A percentile compares a stretch with the other conserved stretches of the same genome.
Evolutionary conservation across 2,888 invertebrate genomes (phyloP).

Genomic region (Thera britannica): DNA sequence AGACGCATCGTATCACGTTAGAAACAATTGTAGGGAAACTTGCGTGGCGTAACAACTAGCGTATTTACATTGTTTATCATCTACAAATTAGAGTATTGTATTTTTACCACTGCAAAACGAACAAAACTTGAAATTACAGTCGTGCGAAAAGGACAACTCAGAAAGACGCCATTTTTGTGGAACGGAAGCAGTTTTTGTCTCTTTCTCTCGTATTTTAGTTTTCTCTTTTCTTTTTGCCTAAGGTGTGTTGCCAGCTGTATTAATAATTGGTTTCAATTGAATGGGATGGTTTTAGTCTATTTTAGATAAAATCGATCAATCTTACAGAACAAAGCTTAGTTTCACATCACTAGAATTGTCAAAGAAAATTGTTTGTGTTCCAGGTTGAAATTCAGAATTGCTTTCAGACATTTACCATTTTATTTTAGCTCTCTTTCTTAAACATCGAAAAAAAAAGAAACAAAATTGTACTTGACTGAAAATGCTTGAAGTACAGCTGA

Average conservation of each 20-base stretch:
- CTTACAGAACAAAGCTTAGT: not conserved
- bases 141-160: conserved; percentile 80
- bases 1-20: conserved; percentile 55
- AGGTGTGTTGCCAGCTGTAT: conserved; percentile 16
- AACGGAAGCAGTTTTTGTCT: conserved; percentile 41
- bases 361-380: not conserved
- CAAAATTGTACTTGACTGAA: not conserved
- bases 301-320: not conserved
- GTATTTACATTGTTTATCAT: conserved; percentile 35
- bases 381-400: not conserved
- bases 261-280: not conserved
- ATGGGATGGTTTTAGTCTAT: not conserved
- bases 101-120: conserved; percentile 52
- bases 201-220: conserved; percentile 28
- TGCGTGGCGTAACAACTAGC: not conserved
- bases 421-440: conserved; percentile 19
- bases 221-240: conserved; percentile 1
- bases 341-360: not conserved
- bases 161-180: conserved; percentile 75
- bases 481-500: not conserved
- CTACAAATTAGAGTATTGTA: conserved; percentile 45
- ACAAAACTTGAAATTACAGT: conserved; percentile 51
- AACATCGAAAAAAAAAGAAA: conserved; percentile 1
- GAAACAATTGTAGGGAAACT: conserved; percentile 9
- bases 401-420: not conserved